A percentile compares a stretch with the other conserved stretches of the same genome.
Conservation (phyloP, 1,140 invertebrate genomes). For the Anastrepha ludens region DNA sequence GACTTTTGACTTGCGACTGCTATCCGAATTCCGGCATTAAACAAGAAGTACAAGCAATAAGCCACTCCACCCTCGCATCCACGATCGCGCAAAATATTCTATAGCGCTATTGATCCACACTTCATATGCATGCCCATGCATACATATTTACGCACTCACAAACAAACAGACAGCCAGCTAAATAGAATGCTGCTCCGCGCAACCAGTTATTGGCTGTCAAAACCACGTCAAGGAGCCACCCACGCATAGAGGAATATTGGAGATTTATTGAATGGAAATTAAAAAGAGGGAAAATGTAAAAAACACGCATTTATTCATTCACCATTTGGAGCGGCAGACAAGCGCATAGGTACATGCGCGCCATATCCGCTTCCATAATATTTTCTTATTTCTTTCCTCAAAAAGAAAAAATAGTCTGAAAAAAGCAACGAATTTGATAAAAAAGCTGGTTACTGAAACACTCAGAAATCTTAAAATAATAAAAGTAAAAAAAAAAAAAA, state of each 20-base stretch:
- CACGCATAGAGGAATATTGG: not conserved
- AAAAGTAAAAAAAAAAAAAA: constrained; percentile 16
- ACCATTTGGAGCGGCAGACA: not conserved
- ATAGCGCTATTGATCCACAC: no score
- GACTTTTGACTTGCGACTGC: no score
- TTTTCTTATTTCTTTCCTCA: not conserved
- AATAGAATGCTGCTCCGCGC: no score
- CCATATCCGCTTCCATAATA: constrained; percentile 10
- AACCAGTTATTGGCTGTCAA: constrained; percentile 51
- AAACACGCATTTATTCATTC: constrained; percentile 25
- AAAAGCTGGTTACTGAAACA: constrained; percentile 19
- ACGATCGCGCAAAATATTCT: no score
- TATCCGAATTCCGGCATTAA: no score
- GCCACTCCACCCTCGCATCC: no score
- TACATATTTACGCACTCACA: no score
- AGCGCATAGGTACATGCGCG: not conserved
- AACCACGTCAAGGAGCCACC: constrained; percentile 1
- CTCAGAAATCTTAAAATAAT: not conserved
- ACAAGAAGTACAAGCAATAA: no score
- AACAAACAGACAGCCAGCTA: no score
- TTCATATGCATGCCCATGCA: no score
- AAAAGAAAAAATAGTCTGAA: not conserved
- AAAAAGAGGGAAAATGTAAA: not conserved
- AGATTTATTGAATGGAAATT: constrained; percentile 41
- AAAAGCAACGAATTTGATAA: not conserved